Conservation (phyloP, 2,113 vertebrate genomes). For the Carettochelys insculpta region DNA sequence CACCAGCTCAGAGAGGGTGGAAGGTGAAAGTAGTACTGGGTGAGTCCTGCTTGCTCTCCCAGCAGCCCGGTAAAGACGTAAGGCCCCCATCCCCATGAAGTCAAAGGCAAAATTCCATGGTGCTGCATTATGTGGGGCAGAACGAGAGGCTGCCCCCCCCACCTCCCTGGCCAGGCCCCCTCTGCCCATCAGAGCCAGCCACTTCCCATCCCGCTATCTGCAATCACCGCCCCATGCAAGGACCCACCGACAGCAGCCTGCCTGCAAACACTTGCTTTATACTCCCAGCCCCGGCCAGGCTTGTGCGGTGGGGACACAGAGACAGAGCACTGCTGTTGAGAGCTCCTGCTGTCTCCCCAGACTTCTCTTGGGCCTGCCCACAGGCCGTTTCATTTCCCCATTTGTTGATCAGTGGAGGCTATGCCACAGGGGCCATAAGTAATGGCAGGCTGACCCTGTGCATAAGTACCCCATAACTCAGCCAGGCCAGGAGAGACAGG, state of each 20-base stretch:
- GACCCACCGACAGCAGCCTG: too few species aligned
- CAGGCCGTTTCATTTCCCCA: not conserved
- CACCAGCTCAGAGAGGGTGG: too few species aligned
- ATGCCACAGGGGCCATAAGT: not conserved
- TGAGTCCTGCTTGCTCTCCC: too few species aligned
- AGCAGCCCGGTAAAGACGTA: too few species aligned
- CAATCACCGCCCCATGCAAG: not conserved
- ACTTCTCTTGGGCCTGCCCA: not conserved
- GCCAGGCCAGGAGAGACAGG: not conserved
- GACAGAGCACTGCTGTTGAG: not conserved
- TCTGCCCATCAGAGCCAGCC: not conserved
- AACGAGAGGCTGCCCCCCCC: not conserved
- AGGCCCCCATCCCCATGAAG: not conserved
- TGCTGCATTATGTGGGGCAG: not conserved
- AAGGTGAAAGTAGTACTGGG: too few species aligned
- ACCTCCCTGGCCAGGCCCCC: not conserved
- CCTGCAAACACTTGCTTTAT: not conserved
- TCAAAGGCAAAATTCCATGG: not conserved
- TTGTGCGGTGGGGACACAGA: not conserved
- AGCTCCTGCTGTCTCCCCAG: not conserved
- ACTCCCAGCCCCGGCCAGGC: not conserved
- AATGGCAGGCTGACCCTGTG: not conserved
- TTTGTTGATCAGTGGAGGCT: not conserved
- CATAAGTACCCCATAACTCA: not conserved
- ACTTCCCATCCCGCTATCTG: not conserved